phyloP scores from a whole-genome alignment of 2,797 vertebrate genomes.

The Botia almorhae region DNA sequence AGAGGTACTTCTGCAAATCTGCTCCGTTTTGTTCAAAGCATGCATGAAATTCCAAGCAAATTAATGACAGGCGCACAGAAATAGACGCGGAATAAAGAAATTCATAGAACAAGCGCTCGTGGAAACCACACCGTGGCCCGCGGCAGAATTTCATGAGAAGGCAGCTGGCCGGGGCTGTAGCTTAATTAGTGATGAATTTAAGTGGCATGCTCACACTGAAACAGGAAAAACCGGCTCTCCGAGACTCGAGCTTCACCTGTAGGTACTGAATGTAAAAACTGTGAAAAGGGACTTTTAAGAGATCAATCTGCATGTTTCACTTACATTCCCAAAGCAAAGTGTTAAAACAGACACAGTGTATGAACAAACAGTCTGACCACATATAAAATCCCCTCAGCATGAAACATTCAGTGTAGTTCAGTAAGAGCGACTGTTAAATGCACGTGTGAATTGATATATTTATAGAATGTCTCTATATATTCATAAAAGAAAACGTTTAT shows the following conservation, averaged over 20 bases:
- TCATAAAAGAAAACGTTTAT: neutral
- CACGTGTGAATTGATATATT: too few relatives aligned
- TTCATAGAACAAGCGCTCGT: neutral
- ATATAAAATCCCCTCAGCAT: neutral
- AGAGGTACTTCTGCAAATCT: neutral
- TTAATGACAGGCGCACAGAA: neutral
- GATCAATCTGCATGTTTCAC: neutral
- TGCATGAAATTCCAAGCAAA: constrained; percentile 17
- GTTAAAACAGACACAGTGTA: neutral
- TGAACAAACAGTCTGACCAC: neutral
- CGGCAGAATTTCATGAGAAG: constrained; percentile 11
- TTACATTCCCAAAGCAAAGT: neutral
- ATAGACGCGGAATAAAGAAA: constrained; percentile 5
- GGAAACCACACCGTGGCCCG: neutral
- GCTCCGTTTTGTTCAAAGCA: neutral
- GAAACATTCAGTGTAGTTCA: neutral
- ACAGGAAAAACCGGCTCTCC: constrained; percentile 29
- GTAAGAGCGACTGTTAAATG: too few relatives aligned
- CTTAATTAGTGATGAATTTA: constrained; percentile 5
- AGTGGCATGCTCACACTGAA: neutral
- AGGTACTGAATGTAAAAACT: neutral
- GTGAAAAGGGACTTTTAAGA: neutral
- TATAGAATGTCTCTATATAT: neutral
- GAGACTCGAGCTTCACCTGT: constrained; percentile 1
- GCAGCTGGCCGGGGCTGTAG: constrained; percentile 29